Conservation (phyloP, 1,140 invertebrate genomes). For the Stegodyphus dumicola region DNA sequence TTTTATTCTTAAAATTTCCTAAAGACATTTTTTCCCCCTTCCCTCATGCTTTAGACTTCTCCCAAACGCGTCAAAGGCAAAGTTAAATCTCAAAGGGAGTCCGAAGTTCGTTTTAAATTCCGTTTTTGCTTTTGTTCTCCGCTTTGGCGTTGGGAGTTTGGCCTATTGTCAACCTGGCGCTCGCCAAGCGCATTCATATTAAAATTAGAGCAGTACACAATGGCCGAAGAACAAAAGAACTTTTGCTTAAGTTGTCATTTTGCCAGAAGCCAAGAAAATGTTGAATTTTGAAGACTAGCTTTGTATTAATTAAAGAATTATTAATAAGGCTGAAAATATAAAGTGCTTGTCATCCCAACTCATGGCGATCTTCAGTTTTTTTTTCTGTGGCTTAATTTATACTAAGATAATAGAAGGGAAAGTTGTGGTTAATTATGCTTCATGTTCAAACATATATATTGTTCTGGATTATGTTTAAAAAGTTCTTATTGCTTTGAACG, state of each 20-base stretch:
- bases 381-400: slow-evolving; percentile 11
- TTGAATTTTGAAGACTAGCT: slow-evolving; percentile 37
- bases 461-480: slow-evolving; percentile 31
- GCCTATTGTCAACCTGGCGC: slow-evolving; percentile 44
- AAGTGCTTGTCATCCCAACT: slow-evolving; percentile 33
- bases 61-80: neutral
- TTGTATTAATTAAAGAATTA: slow-evolving; percentile 56
- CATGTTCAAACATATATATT: slow-evolving; percentile 7
- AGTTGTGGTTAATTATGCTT: slow-evolving; percentile 39
- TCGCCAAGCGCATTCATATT: slow-evolving; percentile 39
- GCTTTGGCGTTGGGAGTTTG: neutral
- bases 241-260: slow-evolving; percentile 53
- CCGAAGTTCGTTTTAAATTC: neutral
- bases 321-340: slow-evolving; percentile 19
- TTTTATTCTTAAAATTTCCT: neutral
- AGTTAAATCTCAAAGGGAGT: slow-evolving; percentile 12
- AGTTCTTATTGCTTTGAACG: neutral
- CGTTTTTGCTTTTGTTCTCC: slow-evolving; percentile 6
- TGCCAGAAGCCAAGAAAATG: slow-evolving; percentile 50
- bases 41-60: neutral
- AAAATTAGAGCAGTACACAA: slow-evolving; percentile 43
- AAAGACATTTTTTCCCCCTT: neutral
- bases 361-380: neutral
- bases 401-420: slow-evolving; percentile 32
- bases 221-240: slow-evolving; percentile 17